Evolutionary conservation across 1,140 invertebrate genomes (phyloP).

Genomic region (Neocloeon triangulifer): DNA sequence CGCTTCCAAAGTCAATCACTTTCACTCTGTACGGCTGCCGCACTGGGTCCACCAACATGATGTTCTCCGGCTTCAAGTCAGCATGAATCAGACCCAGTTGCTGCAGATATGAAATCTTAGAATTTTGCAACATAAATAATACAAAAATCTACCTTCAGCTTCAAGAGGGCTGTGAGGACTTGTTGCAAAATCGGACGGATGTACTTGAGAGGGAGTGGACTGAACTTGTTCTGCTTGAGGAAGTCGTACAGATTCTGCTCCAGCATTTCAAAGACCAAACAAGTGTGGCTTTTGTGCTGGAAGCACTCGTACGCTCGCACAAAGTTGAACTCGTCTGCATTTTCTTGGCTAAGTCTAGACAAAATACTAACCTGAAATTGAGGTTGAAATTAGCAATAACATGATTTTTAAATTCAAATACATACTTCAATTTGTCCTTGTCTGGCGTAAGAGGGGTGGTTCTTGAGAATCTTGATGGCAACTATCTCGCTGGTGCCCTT

Average conservation of each 20-base stretch:
- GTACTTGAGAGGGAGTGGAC: constrained; percentile 89
- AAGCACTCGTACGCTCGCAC: constrained; percentile 99
- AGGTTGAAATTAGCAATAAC: too few species aligned
- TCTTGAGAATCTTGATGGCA: constrained; percentile 99
- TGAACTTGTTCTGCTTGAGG: constrained; percentile 99
- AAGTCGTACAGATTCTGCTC: constrained; percentile 99
- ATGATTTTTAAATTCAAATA: constrained; percentile 3
- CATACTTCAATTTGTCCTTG: constrained; percentile 97
- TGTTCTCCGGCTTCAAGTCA: constrained; percentile 98
- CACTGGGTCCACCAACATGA: constrained; percentile 96
- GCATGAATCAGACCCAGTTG: constrained; percentile 98
- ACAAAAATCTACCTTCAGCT: constrained; percentile 77
- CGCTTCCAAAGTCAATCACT: constrained; percentile 99
- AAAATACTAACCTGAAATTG: constrained; percentile 79
- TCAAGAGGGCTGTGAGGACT: constrained; percentile 91
- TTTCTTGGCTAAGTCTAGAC: constrained; percentile 92
- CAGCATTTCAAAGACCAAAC: constrained; percentile 98
- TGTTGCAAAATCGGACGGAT: constrained; percentile 98
- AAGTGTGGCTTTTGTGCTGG: constrained; percentile 98
- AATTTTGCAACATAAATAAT: too few species aligned
- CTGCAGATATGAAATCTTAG: constrained; percentile 23
- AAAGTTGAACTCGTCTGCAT: constrained; percentile 99
- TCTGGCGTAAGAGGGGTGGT: constrained; percentile 97
- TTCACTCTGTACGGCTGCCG: constrained; percentile 93
- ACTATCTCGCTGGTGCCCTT: constrained; percentile 99